Evolutionary conservation across 64 coral and sea anemone genomes (phyloP), one percentile per base, ranked within the genome.

Genomic region (Montipora cactus): DNA sequence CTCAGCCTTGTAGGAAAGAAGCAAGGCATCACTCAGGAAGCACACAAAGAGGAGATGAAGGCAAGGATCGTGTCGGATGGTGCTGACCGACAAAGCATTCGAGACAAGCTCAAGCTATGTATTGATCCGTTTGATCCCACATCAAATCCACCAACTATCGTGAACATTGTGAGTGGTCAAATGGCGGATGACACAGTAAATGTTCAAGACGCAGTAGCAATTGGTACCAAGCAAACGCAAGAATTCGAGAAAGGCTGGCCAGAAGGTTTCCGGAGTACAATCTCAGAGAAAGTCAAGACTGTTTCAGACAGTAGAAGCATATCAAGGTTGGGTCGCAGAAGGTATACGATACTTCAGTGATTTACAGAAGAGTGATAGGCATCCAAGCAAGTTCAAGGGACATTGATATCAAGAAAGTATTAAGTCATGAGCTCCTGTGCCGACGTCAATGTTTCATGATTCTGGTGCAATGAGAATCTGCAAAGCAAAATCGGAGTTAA

Each of bases 111-210:
- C 5, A 44, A 52, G 49, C 14, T 88, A 0, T 74, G 85, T 6
- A 88, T 88, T 16, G 85, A 88, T 76, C 67, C 67, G 14, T 37
- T 87, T 25, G 44, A 87, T 71, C 61, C 62, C 21, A 5, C 45
- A 2, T 69, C 64, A 3, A 5, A 87, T 74, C 61, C 84, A 44
- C 44, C 84, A 4, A 87, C 28, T 14, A 70, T 71, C 73, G 85
- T 76, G 2, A 88, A 88, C 47, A 74, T 88, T 76, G 67, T 74
- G 18, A 88, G 85, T 62, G 70, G 85, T 67, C 0, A 86, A 45
- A 59, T 86, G 14, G 83, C 83, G 0, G n/a, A 86, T 67, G 51
- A 86, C 22, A 14, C 59, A 58, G 81, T 84, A 3, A 84, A 84
- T 22, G 81, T 21, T 8, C 81, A 67, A 58, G 81, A 87, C 67